phyloP scores from a whole-genome alignment of 2,113 vertebrate species.

The Varanus salvator region DNA sequence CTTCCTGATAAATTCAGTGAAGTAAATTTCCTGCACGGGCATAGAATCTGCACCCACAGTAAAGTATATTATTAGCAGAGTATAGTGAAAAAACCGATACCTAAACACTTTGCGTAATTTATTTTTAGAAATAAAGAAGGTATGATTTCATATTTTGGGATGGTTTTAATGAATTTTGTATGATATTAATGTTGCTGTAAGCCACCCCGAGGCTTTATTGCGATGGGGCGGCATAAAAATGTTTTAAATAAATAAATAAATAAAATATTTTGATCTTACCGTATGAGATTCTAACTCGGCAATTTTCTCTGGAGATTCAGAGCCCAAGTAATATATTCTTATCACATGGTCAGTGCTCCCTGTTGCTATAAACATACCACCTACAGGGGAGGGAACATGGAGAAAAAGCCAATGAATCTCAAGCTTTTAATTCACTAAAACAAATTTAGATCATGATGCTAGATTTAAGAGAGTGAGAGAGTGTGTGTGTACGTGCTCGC shows the following conservation, averaged over 20 bases:
- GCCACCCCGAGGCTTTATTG: too few species aligned
- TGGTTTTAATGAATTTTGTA: too few species aligned
- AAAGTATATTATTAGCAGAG: too few species aligned
- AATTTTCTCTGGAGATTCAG: conserved; percentile 91
- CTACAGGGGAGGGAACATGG: conserved; percentile 66
- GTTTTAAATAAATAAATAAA: too few species aligned
- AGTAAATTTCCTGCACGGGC: not conserved
- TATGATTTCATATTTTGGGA: not conserved
- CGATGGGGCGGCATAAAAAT: too few species aligned
- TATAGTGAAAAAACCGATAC: not conserved
- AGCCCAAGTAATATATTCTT: conserved; percentile 96
- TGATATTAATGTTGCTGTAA: too few species aligned
- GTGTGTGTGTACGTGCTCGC: too few species aligned
- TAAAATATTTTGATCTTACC: conserved; percentile 81
- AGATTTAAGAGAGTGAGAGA: not conserved
- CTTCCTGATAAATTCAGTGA: not conserved
- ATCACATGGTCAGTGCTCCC: conserved; percentile 96
- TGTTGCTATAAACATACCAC: conserved; percentile 97
- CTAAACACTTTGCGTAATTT: not conserved
- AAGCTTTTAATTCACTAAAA: conserved; percentile 1
- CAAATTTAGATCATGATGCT: not conserved
- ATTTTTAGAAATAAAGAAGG: not conserved
- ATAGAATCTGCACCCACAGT: too few species aligned
- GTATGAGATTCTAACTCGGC: conserved; percentile 93
- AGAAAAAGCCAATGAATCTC: conserved; percentile 34